These are phyloP conservation scores for Kryptolebias ocellatus DNA, from an alignment of 2,797 vertebrate species.

Conservation along the genomic window DNA sequence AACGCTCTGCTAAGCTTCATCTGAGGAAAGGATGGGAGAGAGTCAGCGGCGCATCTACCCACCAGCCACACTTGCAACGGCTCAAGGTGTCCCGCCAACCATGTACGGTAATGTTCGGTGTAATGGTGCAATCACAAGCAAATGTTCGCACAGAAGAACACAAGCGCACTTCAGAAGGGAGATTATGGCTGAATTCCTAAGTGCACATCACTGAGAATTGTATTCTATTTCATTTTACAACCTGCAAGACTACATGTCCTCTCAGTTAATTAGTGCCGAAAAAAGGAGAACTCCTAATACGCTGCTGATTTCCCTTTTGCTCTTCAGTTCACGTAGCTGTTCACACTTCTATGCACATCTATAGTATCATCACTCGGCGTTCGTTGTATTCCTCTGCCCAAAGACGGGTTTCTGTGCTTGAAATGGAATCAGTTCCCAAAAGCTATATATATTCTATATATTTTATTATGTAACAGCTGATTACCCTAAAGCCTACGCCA, in stretches of 20 bases:
- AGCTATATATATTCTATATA: neutral
- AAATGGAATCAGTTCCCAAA: conserved; percentile 11
- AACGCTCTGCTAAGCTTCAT: conserved; percentile 67
- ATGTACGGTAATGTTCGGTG: conserved; percentile 36
- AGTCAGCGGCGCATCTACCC: conserved; percentile 53
- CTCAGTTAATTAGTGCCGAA: conserved; percentile 1
- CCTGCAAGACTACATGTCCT: conserved; percentile 2
- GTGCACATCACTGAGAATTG: conserved; percentile 3
- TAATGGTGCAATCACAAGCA: conserved; percentile 14
- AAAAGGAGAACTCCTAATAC: conserved; percentile 22
- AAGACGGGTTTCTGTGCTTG: too few species aligned
- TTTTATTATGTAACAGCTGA: too few species aligned
- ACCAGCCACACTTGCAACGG: conserved; percentile 56
- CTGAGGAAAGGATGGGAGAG: conserved; percentile 70
- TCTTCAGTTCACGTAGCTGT: conserved; percentile 24
- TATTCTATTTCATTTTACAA: conserved; percentile 13
- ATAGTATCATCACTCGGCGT: conserved; percentile 32
- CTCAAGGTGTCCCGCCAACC: conserved; percentile 59
- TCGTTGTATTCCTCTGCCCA: too few species aligned
- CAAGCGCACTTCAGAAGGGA: conserved; percentile 1
- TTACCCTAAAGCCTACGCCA: neutral
- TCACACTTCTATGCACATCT: conserved; percentile 39
- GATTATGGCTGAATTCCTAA: conserved; percentile 1
- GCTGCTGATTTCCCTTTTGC: conserved; percentile 13
- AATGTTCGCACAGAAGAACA: conserved; percentile 17